These are phyloP conservation scores for Drosophila mayaguana DNA, from an alignment of 2,888 invertebrate species.

Conservation along the genomic window DNA sequence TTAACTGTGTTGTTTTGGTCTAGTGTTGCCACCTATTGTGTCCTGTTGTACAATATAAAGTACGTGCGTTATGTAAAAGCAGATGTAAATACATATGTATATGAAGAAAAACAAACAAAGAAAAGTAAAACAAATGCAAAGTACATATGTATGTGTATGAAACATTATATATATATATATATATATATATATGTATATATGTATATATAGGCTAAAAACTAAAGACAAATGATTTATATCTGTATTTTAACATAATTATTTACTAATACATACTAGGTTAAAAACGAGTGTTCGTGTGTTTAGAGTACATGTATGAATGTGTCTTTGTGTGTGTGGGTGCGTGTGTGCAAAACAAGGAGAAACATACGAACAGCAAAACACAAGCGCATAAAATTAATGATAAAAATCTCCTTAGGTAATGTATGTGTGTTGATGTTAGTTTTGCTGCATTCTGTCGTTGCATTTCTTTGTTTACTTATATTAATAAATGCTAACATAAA, in stretches of 20 bases:
- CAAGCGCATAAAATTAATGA: slow-evolving; percentile 31
- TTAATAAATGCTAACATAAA: slow-evolving; percentile 50
- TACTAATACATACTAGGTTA: slow-evolving; percentile 43
- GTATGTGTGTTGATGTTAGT: slow-evolving; percentile 20
- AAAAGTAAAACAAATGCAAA: slow-evolving; percentile 25
- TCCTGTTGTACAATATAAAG: slow-evolving; percentile 37
- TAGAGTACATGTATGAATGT: slow-evolving; percentile 1
- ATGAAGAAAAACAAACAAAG: not conserved
- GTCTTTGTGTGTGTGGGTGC: slow-evolving; percentile 8
- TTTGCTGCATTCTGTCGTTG: slow-evolving; percentile 32
- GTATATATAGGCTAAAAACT: slow-evolving; percentile 30
- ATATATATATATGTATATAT: slow-evolving; percentile 3
- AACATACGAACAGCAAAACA: slow-evolving; percentile 48
- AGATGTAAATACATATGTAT: not conserved
- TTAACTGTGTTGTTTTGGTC: slow-evolving; percentile 47
- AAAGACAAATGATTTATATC: slow-evolving; percentile 24
- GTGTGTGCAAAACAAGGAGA: slow-evolving; percentile 34
- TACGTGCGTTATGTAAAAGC: slow-evolving; percentile 22
- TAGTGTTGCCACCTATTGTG: slow-evolving; percentile 42
- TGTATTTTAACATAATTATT: slow-evolving; percentile 34
- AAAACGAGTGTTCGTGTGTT: slow-evolving; percentile 17
- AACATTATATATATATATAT: not conserved
- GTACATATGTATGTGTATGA: not conserved
- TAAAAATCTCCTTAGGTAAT: slow-evolving; percentile 19
- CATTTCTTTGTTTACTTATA: slow-evolving; percentile 2